phyloP scores from a whole-genome alignment of 2,113 vertebrate genomes.

The Tinamus guttatus region DNA sequence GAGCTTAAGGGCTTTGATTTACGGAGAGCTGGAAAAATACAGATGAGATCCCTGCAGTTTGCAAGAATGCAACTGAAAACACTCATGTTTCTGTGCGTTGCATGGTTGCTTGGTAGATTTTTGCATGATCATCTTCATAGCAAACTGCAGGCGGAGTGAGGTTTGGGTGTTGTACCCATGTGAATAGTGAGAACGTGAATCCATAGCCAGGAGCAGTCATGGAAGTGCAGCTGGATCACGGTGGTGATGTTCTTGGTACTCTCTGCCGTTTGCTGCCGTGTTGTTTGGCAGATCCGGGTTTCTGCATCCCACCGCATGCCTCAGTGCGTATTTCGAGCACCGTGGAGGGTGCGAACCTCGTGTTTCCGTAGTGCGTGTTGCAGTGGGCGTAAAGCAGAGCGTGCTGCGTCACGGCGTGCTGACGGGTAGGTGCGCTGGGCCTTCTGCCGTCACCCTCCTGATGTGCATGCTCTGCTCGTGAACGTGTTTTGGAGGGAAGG shows the following conservation, averaged over 20 bases:
- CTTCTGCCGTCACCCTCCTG: not conserved
- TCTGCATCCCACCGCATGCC: not conserved
- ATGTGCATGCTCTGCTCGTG: not conserved
- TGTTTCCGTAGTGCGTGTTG: too few species aligned
- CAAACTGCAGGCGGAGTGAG: not conserved
- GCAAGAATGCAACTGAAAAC: not conserved
- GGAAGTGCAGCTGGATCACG: not conserved
- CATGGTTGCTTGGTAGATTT: not conserved
- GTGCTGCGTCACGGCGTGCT: not conserved
- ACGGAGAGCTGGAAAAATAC: conserved; percentile 48
- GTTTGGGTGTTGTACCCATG: not conserved
- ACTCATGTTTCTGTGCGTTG: not conserved
- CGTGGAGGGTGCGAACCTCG: too few species aligned
- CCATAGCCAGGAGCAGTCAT: not conserved
- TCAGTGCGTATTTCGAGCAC: not conserved
- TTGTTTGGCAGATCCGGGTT: not conserved
- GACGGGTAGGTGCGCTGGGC: accelerated
- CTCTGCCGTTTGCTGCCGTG: not conserved
- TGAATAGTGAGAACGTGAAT: not conserved
- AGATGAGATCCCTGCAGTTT: conserved; percentile 22
- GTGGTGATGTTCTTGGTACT: not conserved
- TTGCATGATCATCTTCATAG: not conserved
- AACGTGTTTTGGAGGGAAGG: accelerated
- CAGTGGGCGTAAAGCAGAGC: not conserved
- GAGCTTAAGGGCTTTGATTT: conserved; percentile 66